Percentiles rank a stretch among this genome's conserved stretches.
Evolutionary conservation across 1,140 invertebrate genomes (phyloP).

Genomic region (Coenobita brevimanus): DNA sequence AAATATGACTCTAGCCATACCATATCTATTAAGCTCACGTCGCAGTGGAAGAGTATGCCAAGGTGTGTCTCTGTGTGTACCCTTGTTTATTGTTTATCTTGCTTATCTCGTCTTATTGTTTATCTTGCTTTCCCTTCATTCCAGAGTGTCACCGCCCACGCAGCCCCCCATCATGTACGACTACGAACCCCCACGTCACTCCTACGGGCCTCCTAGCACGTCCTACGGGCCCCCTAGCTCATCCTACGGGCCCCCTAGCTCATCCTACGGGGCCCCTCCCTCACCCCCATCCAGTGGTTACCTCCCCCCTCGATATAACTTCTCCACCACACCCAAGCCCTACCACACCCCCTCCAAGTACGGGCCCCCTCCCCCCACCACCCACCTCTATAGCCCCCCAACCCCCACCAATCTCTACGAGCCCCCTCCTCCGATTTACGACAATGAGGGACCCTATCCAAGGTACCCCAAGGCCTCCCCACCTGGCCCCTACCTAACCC

Average conservation of each 20-base stretch:
- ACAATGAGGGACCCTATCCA: conserved; percentile 60
- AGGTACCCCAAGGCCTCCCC: conserved; percentile 66
- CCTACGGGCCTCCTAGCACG: not conserved
- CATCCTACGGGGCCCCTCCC: conserved; percentile 23
- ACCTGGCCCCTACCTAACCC: conserved; percentile 37
- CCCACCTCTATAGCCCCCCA: conserved; percentile 21
- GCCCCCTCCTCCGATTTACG: conserved; percentile 43
- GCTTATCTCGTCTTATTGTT: not conserved
- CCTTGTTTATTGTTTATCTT: not conserved
- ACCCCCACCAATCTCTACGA: conserved; percentile 38
- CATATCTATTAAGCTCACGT: no score
- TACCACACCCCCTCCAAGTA: conserved; percentile 32
- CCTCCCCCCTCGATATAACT: conserved; percentile 50
- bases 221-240: conserved; percentile 25
- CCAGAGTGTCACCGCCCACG: conserved; percentile 2
- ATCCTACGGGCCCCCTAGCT: conserved; percentile 24
- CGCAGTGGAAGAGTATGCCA: no score
- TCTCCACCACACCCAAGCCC: conserved; percentile 44
- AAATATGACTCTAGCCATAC: not conserved
- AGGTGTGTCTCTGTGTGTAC: not conserved
- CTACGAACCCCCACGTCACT: conserved; percentile 32
- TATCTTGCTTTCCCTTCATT: not conserved
- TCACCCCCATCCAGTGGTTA: conserved; percentile 47
- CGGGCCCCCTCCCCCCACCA: conserved; percentile 26
- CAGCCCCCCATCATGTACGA: conserved; percentile 47